A percentile compares a stretch with the other conserved stretches of the same genome.
Conservation (phyloP, 2,888 invertebrate species). For the Melitaea athalia region DNA sequence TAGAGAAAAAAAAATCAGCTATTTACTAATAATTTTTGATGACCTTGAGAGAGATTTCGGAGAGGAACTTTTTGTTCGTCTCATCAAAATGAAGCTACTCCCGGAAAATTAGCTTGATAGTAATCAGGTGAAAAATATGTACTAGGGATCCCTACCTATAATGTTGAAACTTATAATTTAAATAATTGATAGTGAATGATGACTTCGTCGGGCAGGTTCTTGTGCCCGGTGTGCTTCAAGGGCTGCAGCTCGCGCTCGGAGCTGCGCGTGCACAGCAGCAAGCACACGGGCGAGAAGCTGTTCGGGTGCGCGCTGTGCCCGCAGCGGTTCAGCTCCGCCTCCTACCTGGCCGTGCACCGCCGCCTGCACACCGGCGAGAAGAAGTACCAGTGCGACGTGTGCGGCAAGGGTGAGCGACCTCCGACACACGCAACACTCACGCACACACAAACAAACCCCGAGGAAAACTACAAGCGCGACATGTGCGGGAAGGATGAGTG, state of each 20-base stretch:
- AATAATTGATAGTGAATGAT: too few relatives aligned
- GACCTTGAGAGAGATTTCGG: too few relatives aligned
- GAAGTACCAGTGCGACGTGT: constrained; percentile 63
- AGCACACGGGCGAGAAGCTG: constrained; percentile 74
- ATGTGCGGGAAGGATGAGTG: too few relatives aligned
- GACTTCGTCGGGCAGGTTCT: constrained; percentile 71
- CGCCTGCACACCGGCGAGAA: constrained; percentile 68
- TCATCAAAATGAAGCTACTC: too few relatives aligned
- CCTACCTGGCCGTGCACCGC: constrained; percentile 72
- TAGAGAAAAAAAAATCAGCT: too few relatives aligned
- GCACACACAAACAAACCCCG: not conserved
- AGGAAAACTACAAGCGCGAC: too few relatives aligned
- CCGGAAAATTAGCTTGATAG: too few relatives aligned
- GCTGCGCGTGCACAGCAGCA: constrained; percentile 67
- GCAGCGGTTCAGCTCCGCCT: constrained; percentile 72
- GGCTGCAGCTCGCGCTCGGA: constrained; percentile 75
- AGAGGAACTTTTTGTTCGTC: too few relatives aligned
- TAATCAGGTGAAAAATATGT: too few relatives aligned
- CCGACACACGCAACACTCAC: not conserved
- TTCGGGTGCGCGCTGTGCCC: constrained; percentile 67
- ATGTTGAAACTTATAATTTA: too few relatives aligned
- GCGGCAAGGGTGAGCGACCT: constrained; percentile 62
- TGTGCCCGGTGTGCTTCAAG: constrained; percentile 72
- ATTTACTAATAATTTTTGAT: too few relatives aligned
- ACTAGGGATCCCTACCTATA: too few relatives aligned